Conservation (phyloP, 2,888 invertebrate species). For the Camptogramma bilineatum region DNA sequence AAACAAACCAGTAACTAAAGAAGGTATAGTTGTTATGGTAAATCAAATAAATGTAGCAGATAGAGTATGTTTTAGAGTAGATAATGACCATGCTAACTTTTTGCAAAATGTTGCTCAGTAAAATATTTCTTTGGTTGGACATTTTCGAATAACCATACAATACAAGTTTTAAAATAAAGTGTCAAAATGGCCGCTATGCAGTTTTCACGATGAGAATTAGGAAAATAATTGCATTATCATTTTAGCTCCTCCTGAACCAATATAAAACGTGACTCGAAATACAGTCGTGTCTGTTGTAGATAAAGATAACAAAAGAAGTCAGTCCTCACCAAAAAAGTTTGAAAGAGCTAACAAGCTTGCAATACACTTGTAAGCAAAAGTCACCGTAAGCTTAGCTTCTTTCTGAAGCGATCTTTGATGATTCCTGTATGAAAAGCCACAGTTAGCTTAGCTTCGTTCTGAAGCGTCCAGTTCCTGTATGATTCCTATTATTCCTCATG, state of each 20-base stretch:
- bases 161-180: too few species aligned
- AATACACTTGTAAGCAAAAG: not conserved
- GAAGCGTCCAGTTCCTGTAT: not conserved
- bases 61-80: too few species aligned
- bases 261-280: not conserved
- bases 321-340: not conserved
- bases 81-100: too few species aligned
- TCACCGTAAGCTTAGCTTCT: not conserved
- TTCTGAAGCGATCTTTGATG: not conserved
- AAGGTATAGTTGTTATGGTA: too few species aligned
- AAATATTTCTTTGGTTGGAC: too few species aligned
- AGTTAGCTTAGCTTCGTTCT: not conserved
- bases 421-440: not conserved
- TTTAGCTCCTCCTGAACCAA: not conserved
- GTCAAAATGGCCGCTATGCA: too few species aligned
- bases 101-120: too few species aligned
- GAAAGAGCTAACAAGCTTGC: not conserved
- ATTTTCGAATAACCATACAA: too few species aligned
- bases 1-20: too few species aligned
- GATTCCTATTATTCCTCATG: conserved; percentile 44
- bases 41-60: too few species aligned
- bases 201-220: too few species aligned
- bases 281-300: not conserved
- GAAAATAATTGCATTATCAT: not conserved
- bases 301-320: not conserved